Conservation (phyloP, 1,140 invertebrate species). For the Fopius arisanus region DNA sequence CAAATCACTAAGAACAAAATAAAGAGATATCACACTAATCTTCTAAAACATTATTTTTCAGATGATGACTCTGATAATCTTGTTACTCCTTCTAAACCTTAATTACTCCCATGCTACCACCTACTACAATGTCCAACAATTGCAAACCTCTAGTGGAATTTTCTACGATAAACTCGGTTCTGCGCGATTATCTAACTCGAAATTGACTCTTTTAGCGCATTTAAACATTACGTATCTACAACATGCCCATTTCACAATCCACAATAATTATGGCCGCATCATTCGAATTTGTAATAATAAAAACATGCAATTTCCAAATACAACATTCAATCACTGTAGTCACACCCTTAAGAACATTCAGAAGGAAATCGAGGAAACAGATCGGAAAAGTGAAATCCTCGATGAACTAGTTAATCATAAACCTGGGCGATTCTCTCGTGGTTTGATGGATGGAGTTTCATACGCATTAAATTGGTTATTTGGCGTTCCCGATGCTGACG, state of each 20-base stretch:
- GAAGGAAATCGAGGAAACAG: conserved; percentile 22
- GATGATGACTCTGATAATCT: conserved; percentile 1
- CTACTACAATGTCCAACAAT: neutral
- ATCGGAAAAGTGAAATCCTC: conserved; percentile 31
- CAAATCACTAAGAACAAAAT: conserved; percentile 18
- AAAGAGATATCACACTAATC: conserved; percentile 36
- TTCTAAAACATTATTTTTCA: conserved; percentile 35
- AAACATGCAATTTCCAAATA: neutral
- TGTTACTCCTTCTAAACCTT: neutral
- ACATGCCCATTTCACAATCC: neutral
- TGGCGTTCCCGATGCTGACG: conserved; percentile 43
- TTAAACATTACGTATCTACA: conserved; percentile 34
- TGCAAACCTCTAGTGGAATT: conserved; percentile 22
- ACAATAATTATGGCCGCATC: neutral
- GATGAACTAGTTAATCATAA: conserved; percentile 31
- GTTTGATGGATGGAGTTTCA: conserved; percentile 44
- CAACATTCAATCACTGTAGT: conserved; percentile 13
- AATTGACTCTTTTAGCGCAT: conserved; percentile 33
- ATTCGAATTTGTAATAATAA: conserved; percentile 1
- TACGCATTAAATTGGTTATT: conserved; percentile 50
- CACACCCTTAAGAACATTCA: conserved; percentile 15
- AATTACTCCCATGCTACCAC: neutral
- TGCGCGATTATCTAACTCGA: conserved; percentile 24
- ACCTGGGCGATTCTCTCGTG: conserved; percentile 28
- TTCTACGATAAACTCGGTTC: conserved; percentile 35